Percentiles rank a stretch among this genome's conserved stretches.
phyloP scores from a whole-genome alignment of 2,113 vertebrate genomes.

The Larimichthys crocea region DNA sequence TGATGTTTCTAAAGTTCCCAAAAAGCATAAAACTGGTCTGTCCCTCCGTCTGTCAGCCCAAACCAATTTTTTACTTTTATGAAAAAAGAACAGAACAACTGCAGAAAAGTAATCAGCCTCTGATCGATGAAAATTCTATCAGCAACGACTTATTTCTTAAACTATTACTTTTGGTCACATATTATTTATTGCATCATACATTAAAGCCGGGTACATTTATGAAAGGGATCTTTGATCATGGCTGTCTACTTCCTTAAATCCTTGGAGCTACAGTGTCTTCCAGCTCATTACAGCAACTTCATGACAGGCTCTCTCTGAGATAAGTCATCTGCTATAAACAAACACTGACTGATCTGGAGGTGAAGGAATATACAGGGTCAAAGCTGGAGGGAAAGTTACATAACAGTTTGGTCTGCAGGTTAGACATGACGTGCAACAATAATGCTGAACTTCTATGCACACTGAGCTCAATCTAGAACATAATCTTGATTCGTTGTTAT shows the following conservation, averaged over 20 bases:
- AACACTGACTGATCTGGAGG: constrained; percentile 38
- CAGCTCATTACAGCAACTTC: constrained; percentile 65
- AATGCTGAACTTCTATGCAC: background rate
- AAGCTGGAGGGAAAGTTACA: constrained; percentile 37
- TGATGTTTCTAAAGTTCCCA: background rate
- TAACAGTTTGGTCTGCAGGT: constrained; percentile 10
- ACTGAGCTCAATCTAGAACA: background rate
- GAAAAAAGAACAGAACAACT: background rate
- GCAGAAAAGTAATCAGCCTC: constrained; percentile 1
- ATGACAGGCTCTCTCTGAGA: constrained; percentile 51
- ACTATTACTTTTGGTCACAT: constrained; percentile 31
- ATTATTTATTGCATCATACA: constrained; percentile 59
- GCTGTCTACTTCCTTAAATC: constrained; percentile 46
- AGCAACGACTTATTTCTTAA: constrained; percentile 15
- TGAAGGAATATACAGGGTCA: constrained; percentile 29
- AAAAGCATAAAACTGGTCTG: background rate
- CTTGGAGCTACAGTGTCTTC: constrained; percentile 47
- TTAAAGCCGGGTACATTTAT: constrained; percentile 45
- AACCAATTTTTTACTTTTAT: background rate
- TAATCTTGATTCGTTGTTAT: background rate
- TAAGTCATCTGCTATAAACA: constrained; percentile 52
- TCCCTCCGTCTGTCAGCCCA: background rate
- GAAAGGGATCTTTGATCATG: constrained; percentile 64
- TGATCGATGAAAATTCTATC: constrained; percentile 10
- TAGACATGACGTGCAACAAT: constrained; percentile 40